A percentile compares a stretch with the other conserved stretches of the same genome.
Conservation (phyloP, 92 coral and sea anemone genomes). For the Epizoanthus rinbou region DNA sequence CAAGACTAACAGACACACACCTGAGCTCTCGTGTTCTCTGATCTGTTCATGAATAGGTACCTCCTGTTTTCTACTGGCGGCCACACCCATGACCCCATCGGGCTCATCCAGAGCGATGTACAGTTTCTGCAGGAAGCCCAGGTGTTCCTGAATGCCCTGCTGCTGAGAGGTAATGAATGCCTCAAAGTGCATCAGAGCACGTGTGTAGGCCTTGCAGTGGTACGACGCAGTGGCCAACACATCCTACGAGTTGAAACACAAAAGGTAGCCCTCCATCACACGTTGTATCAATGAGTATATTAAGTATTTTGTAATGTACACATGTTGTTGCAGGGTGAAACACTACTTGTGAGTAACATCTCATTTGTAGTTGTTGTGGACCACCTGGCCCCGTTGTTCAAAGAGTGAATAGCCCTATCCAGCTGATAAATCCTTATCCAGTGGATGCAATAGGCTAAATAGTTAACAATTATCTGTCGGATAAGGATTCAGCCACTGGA, state of each 20-base stretch:
- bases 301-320: too few species aligned
- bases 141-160: conserved; percentile 82
- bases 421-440: too few species aligned
- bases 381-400: too few species aligned
- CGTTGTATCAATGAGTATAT: too few species aligned
- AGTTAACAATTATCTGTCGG: too few species aligned
- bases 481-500: too few species aligned
- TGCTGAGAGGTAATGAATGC: conserved; percentile 79
- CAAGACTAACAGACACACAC: conserved; percentile 33
- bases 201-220: conserved; percentile 97
- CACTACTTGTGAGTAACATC: too few species aligned
- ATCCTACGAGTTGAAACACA: conserved; percentile 49
- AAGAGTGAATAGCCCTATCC: too few species aligned
- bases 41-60: conserved; percentile 92
- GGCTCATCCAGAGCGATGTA: conserved; percentile 95
- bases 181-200: conserved; percentile 98
- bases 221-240: conserved; percentile 90
- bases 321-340: too few species aligned
- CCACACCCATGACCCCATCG: conserved; percentile 96
- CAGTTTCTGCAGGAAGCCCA: conserved; percentile 87
- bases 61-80: conserved; percentile 86
- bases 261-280: too few species aligned
- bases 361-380: too few species aligned
- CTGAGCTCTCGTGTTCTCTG: conserved; percentile 92
- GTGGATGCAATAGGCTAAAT: too few species aligned